These are phyloP conservation scores for Deilephila elpenor DNA, from an alignment of 2,888 invertebrate genomes.

Conservation along the genomic window DNA sequence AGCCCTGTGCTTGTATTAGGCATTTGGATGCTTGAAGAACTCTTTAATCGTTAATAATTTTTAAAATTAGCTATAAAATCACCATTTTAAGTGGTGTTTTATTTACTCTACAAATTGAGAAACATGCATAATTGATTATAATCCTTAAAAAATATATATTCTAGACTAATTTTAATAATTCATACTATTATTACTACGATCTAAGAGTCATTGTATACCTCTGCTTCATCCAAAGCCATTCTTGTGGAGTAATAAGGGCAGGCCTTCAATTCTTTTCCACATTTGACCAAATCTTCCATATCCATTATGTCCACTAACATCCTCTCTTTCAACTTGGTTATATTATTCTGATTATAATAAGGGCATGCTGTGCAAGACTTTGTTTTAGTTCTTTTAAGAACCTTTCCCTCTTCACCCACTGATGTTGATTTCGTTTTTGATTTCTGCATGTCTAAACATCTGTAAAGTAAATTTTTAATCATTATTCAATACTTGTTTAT, in stretches of 20 bases:
- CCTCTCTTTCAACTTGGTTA: slow-evolving; percentile 87
- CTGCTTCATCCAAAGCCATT: slow-evolving; percentile 91
- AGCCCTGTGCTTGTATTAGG: background rate
- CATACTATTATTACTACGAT: too few relatives aligned
- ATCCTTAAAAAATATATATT: too few relatives aligned
- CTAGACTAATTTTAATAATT: too few relatives aligned
- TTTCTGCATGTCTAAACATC: slow-evolving; percentile 92
- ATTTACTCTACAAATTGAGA: too few relatives aligned
- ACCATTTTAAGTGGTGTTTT: too few relatives aligned
- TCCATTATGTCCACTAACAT: slow-evolving; percentile 90
- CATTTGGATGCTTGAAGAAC: too few relatives aligned
- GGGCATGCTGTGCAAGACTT: slow-evolving; percentile 86
- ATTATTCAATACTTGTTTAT: too few relatives aligned
- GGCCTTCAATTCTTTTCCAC: slow-evolving; percentile 88
- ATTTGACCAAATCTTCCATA: slow-evolving; percentile 92
- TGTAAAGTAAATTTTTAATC: slow-evolving; percentile 49
- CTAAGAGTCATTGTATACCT: slow-evolving; percentile 72
- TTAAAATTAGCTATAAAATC: too few relatives aligned
- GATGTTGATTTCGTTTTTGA: slow-evolving; percentile 84
- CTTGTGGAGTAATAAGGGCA: slow-evolving; percentile 98
- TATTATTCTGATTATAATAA: slow-evolving; percentile 86
- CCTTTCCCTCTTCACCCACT: slow-evolving; percentile 85
- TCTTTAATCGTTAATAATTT: too few relatives aligned
- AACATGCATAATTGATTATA: too few relatives aligned
- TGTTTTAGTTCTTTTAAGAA: slow-evolving; percentile 86